Evolutionary conservation across 1,140 invertebrate species (phyloP).

Genomic region (Ridgeia piscesae): DNA sequence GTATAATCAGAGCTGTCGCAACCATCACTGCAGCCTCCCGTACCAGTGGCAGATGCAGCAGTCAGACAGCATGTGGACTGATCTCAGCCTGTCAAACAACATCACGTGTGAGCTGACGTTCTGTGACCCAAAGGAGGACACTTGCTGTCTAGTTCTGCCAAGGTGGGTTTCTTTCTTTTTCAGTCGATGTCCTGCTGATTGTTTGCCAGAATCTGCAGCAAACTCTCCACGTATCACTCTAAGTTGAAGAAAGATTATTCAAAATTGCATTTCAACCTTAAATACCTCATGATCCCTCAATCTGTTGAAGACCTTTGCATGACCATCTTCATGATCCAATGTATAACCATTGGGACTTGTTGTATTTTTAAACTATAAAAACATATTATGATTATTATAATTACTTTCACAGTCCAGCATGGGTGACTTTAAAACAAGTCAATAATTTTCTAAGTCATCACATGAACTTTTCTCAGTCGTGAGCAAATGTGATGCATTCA

Average conservation of each 20-base stretch:
- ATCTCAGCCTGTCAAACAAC: neutral
- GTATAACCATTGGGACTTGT: neutral
- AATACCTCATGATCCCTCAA: no score
- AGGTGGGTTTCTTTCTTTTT: neutral
- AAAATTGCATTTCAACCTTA: no score
- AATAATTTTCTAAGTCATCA: neutral
- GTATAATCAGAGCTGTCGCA: neutral
- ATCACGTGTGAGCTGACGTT: conserved; percentile 12
- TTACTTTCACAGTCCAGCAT: neutral
- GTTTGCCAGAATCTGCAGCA: no score
- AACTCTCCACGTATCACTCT: no score
- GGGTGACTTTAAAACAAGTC: neutral
- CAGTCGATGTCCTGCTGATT: neutral
- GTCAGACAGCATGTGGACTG: neutral
- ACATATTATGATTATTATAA: neutral
- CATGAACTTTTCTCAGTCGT: neutral
- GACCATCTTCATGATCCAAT: no score
- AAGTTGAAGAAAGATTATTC: no score
- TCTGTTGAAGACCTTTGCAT: no score
- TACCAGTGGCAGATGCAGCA: conserved; percentile 12
- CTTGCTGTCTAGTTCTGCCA: neutral
- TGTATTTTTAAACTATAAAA: no score
- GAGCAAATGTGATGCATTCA: neutral
- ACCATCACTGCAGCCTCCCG: neutral
- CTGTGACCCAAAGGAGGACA: conserved; percentile 8